Evolutionary conservation across 2,113 vertebrate genomes (phyloP), one percentile per base, ranked within the genome.

Genomic region (Osmerus mordax): DNA sequence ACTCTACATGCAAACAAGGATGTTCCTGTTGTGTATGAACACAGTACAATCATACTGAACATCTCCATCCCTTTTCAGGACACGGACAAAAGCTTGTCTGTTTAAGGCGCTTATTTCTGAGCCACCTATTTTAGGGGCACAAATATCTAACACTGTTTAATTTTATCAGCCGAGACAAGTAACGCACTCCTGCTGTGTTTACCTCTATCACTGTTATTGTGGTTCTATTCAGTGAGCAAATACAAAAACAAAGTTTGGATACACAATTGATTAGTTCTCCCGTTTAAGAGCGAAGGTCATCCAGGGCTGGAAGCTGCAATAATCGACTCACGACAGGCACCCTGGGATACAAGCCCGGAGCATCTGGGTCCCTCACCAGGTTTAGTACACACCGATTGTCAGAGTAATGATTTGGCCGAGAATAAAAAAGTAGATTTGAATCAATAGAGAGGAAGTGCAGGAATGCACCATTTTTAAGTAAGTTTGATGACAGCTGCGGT

Each of bases 261-360:
- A 65, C 79, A 81, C 79, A 80, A 87, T 89, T 77, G 87, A 87
- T 87, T 86, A 4, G 66, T 78, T 80, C 77, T 66, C 69, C 18
- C 75, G 75, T 52, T 78, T 70, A 51, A 80, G 81, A 76, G 69
- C 67, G 65, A 70, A 83, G 86, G 82, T 85, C 84, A 84, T 41
- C 28, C 64, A 18, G 62, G 72, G 75, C 80, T 79, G 73, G 76
- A 54, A 81, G 83, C 83, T 72, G 75, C 63, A 78, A 80, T 87
- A 78, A 86, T 53, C 54, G 82, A 90, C 77, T 83, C 83, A 86
- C 78, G 71, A 82, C 84, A 87, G 41, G 73, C 74, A 72, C 83
- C 76, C 59, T 58, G 84, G 81, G 81, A 85, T 29, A 56, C 66
- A 76, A 73, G 75, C 76, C 82, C 79, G 77, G 75, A 64, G 81